These are phyloP conservation scores for Paracanthobrama guichenoti DNA, from an alignment of 2,113 vertebrate genomes.

Conservation along the genomic window DNA sequence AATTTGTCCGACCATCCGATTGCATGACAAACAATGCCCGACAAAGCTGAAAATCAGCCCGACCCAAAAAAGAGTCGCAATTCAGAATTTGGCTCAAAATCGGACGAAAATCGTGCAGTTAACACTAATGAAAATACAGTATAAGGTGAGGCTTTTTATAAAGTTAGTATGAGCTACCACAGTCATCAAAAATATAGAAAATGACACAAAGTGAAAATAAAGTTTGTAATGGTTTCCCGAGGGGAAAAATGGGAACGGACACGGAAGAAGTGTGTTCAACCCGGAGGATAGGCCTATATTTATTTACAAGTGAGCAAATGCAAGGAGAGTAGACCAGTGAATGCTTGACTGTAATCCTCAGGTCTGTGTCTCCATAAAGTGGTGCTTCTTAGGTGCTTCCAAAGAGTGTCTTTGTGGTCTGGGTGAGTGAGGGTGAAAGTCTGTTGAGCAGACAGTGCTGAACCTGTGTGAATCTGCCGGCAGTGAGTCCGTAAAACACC, in stretches of 20 bases:
- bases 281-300: not conserved
- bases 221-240: not conserved
- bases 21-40: not conserved
- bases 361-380: not conserved
- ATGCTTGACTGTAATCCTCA: not conserved
- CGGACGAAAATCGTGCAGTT: not conserved
- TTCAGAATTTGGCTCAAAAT: not conserved
- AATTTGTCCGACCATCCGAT: not conserved
- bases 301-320: not conserved
- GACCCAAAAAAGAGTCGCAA: not conserved
- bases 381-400: not conserved
- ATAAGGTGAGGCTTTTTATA: too few species aligned
- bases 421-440: not conserved
- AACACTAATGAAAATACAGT: too few species aligned
- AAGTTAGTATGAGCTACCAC: too few species aligned
- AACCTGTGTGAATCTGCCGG: not conserved
- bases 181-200: too few species aligned
- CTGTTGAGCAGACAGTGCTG: not conserved
- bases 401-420: not conserved
- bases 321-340: not conserved
- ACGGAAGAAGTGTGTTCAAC: not conserved
- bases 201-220: too few species aligned
- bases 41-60: not conserved
- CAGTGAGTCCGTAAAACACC: not conserved
- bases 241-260: not conserved